phyloP scores from a whole-genome alignment of 1,140 invertebrate genomes.

The Trichomalopsis sarcophagae region DNA sequence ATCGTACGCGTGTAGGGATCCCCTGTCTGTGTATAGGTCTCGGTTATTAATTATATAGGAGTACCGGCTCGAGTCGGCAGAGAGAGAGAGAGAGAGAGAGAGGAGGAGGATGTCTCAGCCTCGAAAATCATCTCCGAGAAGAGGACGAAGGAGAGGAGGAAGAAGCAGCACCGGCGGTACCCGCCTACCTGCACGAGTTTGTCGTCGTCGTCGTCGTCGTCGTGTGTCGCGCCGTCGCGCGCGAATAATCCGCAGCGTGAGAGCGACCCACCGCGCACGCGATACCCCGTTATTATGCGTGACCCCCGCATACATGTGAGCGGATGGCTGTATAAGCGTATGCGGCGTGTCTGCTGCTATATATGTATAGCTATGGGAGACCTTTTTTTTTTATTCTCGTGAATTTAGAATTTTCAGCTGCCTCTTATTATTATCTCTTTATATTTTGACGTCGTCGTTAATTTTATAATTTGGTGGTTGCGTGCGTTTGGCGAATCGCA shows the following conservation, averaged over 20 bases:
- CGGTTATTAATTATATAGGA: constrained; percentile 45
- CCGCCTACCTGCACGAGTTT: constrained; percentile 54
- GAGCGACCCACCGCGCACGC: background rate
- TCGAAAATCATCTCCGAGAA: constrained; percentile 43
- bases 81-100: too few relatives aligned
- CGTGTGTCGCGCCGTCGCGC: constrained; percentile 30
- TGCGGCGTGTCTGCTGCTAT: background rate
- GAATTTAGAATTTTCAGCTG: constrained; percentile 32
- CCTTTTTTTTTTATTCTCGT: background rate
- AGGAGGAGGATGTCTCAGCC: constrained; percentile 14
- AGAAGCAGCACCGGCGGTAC: constrained; percentile 20
- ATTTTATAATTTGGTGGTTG: background rate
- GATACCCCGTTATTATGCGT: constrained; percentile 36
- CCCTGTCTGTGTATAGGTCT: background rate
- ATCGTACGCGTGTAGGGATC: background rate
- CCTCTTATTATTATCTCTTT: constrained; percentile 32
- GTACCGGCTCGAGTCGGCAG: background rate
- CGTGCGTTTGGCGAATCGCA: too few relatives aligned
- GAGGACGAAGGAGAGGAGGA: background rate
- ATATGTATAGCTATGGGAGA: background rate
- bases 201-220: constrained; percentile 52
- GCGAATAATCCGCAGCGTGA: constrained; percentile 7
- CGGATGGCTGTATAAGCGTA: background rate
- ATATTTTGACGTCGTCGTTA: background rate
- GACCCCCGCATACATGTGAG: background rate